phyloP scores from a whole-genome alignment of 2,888 invertebrate species.

The Amphipoea oculea region DNA sequence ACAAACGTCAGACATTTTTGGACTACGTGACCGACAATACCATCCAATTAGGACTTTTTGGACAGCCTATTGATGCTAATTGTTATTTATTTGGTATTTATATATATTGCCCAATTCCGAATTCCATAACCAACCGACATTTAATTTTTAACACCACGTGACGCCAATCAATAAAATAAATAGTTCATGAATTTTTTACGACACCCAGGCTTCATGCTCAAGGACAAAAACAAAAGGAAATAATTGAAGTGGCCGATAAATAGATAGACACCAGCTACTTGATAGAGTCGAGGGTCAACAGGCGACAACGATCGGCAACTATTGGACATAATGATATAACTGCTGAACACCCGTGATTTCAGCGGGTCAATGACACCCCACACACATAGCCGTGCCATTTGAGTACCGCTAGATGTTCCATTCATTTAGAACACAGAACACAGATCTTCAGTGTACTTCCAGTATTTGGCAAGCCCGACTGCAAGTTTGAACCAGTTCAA shows the following conservation, averaged over 20 bases:
- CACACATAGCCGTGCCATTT: conserved; percentile 64
- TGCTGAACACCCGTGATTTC: conserved; percentile 85
- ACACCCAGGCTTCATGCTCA: conserved; percentile 68
- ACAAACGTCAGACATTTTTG: conserved; percentile 1
- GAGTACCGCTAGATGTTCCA: conserved; percentile 56
- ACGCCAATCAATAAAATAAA: conserved; percentile 69
- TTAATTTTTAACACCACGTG: conserved; percentile 60
- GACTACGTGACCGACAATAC: conserved; percentile 42
- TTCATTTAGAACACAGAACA: conserved; percentile 48
- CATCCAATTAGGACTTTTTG: background rate
- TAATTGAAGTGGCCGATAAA: conserved; percentile 84
- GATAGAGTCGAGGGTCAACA: conserved; percentile 83
- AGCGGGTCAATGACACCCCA: conserved; percentile 83
- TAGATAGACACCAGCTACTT: conserved; percentile 82
- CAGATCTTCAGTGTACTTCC: conserved; percentile 35
- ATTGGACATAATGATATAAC: conserved; percentile 84
- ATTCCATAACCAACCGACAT: conserved; percentile 31
- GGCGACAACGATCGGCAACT: conserved; percentile 80
- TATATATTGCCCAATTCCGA: conserved; percentile 38
- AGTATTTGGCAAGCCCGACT: conserved; percentile 45
- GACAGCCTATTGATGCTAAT: conserved; percentile 25
- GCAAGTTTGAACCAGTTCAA: conserved; percentile 44
- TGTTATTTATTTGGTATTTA: conserved; percentile 50
- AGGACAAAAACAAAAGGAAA: conserved; percentile 78
- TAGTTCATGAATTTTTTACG: conserved; percentile 71